Percentiles rank a stretch among this genome's conserved stretches.
Evolutionary conservation across 2,113 vertebrate genomes (phyloP).

Genomic region (Myrmophylax atrothorax): DNA sequence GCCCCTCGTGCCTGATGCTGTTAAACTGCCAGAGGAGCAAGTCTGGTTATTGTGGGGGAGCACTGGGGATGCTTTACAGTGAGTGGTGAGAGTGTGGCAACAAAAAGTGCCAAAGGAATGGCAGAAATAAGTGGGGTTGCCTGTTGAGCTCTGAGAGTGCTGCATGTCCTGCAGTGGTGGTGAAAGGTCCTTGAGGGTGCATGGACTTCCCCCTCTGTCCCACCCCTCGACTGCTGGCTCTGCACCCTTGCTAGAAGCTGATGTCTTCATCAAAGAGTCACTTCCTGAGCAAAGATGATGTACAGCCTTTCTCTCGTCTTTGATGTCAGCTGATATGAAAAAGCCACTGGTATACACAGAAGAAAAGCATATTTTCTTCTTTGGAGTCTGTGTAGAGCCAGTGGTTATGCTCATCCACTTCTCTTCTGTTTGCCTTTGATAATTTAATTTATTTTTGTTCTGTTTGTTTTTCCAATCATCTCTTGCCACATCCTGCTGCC

Average conservation of each 20-base stretch:
- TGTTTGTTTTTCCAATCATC: neutral
- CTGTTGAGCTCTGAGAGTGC: neutral
- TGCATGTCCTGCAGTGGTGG: neutral
- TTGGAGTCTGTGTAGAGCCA: neutral
- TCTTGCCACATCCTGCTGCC: neutral
- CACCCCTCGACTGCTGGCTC: neutral
- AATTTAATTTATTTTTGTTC: neutral
- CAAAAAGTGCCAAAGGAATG: neutral
- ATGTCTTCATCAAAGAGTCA: neutral
- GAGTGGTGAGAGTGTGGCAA: neutral
- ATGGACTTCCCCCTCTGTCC: neutral
- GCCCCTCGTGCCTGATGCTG: neutral
- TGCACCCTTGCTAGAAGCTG: neutral
- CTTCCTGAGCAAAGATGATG: neutral
- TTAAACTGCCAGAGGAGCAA: neutral
- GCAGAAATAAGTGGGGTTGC: neutral
- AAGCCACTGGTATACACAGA: slow-evolving; percentile 6
- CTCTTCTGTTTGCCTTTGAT: neutral
- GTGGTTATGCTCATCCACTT: neutral
- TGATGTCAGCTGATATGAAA: neutral
- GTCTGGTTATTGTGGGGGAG: neutral
- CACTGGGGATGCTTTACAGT: neutral
- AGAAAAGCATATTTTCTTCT: slow-evolving; percentile 20
- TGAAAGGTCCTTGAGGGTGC: neutral
- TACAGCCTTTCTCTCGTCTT: neutral